These are phyloP conservation scores for Odontesthes bonariensis DNA, from an alignment of 2,113 vertebrate genomes.

Conservation along the genomic window DNA sequence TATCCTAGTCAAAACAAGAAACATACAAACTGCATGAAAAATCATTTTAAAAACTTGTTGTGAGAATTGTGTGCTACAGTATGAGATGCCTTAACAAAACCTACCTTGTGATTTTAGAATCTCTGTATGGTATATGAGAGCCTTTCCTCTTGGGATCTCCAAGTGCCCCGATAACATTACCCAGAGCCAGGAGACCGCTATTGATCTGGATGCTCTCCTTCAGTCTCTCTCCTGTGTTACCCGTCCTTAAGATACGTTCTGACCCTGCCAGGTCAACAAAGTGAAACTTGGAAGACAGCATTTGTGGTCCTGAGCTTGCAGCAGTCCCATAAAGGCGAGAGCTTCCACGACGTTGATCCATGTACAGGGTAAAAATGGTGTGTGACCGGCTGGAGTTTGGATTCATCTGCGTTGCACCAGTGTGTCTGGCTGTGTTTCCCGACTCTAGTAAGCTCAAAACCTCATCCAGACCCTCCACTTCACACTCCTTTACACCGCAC, in stretches of 20 bases:
- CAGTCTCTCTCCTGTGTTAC: slow-evolving; percentile 93
- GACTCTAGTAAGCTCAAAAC: slow-evolving; percentile 95
- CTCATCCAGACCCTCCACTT: slow-evolving; percentile 96
- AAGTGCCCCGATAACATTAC: slow-evolving; percentile 95
- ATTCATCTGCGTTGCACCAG: slow-evolving; percentile 93
- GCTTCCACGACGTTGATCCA: slow-evolving; percentile 91
- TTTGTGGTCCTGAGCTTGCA: slow-evolving; percentile 72
- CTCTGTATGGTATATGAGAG: slow-evolving; percentile 94
- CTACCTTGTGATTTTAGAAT: slow-evolving; percentile 98
- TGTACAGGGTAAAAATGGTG: slow-evolving; percentile 92
- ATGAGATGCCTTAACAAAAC: background rate
- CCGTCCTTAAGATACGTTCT: slow-evolving; percentile 91
- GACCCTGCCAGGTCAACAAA: slow-evolving; percentile 97
- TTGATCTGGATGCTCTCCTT: slow-evolving; percentile 99
- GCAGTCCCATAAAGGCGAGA: slow-evolving; percentile 78
- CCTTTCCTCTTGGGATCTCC: slow-evolving; percentile 93
- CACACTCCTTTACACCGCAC: slow-evolving; percentile 93
- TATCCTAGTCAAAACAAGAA: slow-evolving; percentile 83
- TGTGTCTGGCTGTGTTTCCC: slow-evolving; percentile 95
- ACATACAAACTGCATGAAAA: slow-evolving; percentile 2
- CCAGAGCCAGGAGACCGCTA: slow-evolving; percentile 92
- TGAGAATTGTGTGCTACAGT: background rate
- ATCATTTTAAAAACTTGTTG: background rate
- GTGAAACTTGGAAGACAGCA: slow-evolving; percentile 95
- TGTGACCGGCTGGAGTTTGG: slow-evolving; percentile 94